A percentile compares a stretch with the other conserved stretches of the same genome.
Evolutionary conservation across 2,113 vertebrate species (phyloP).

Genomic region (Acrocephalus arundinaceus): DNA sequence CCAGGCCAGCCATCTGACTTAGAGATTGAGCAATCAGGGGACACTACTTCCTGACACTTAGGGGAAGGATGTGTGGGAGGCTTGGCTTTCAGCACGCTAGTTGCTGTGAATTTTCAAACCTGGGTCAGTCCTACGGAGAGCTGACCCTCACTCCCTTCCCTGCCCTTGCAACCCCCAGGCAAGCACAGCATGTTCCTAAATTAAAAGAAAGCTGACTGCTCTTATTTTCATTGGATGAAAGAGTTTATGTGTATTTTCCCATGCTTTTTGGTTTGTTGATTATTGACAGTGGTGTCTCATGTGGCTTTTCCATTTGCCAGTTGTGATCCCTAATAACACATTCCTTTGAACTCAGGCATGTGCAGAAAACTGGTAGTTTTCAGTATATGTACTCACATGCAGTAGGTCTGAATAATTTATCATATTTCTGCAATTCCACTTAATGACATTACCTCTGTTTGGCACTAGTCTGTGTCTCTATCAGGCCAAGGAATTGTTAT

Average conservation of each 20-base stretch:
- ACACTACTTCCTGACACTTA: conserved; percentile 39
- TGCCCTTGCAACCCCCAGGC: not conserved
- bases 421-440: not conserved
- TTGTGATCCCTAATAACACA: not conserved
- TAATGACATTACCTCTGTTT: not conserved
- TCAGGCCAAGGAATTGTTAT: not conserved
- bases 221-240: conserved; percentile 43
- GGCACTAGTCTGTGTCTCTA: not conserved
- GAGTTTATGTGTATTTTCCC: not conserved
- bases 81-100: conserved; percentile 23
- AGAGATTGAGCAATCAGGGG: conserved; percentile 11
- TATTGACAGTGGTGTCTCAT: not conserved
- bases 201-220: conserved; percentile 9
- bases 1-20: conserved; percentile 35
- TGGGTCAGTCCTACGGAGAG: conserved; percentile 33
- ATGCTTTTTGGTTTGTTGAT: not conserved
- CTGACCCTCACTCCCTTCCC: not conserved
- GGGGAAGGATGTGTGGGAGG: conserved; percentile 14
- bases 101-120: conserved; percentile 45
- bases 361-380: not conserved
- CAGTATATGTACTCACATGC: not conserved
- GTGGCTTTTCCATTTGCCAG: not conserved
- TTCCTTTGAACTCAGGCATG: not conserved
- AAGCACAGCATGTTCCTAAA: conserved; percentile 34
- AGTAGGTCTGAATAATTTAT: not conserved